Percentiles rank a stretch among this genome's conserved stretches.
Conservation (phyloP, 2,888 invertebrate species). For the Saturnia japonica region DNA sequence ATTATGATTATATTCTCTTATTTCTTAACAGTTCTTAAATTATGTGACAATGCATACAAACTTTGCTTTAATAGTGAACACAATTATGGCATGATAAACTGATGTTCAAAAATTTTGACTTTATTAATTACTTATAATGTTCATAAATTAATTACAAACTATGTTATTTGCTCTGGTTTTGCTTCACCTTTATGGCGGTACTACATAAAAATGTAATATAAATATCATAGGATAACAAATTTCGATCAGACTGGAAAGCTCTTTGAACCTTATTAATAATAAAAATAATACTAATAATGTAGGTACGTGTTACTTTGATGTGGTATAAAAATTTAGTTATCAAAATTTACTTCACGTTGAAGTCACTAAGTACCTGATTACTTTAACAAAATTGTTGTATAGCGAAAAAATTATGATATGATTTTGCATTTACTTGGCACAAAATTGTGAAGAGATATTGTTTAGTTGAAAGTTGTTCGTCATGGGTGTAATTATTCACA, state of each 20-base stretch:
- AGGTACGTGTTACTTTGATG: conserved; percentile 6
- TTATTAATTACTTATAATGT: too few species aligned
- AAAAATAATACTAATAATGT: neutral
- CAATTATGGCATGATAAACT: neutral
- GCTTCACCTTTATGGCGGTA: neutral
- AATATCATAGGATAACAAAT: neutral
- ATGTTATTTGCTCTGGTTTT: neutral
- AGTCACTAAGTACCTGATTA: conserved; percentile 26
- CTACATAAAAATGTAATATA: neutral
- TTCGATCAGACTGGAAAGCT: neutral
- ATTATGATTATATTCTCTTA: neutral
- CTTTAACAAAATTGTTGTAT: conserved; percentile 6
- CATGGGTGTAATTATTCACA: neutral
- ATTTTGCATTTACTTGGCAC: conserved; percentile 36
- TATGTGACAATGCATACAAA: neutral
- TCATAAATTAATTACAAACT: neutral
- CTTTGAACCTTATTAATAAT: neutral
- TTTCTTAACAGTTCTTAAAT: neutral
- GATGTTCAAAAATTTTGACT: neutral
- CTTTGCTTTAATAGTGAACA: neutral
- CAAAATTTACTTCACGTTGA: conserved; percentile 36
- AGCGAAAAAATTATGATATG: conserved; percentile 28
- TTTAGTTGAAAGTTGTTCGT: neutral
- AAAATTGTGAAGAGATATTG: conserved; percentile 25
- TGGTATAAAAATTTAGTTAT: conserved; percentile 13